Percentiles rank a stretch among this genome's conserved stretches.
These are phyloP conservation scores for Gallinago nigripennis DNA, from an alignment of 2,797 vertebrate genomes.

Conservation along the genomic window DNA sequence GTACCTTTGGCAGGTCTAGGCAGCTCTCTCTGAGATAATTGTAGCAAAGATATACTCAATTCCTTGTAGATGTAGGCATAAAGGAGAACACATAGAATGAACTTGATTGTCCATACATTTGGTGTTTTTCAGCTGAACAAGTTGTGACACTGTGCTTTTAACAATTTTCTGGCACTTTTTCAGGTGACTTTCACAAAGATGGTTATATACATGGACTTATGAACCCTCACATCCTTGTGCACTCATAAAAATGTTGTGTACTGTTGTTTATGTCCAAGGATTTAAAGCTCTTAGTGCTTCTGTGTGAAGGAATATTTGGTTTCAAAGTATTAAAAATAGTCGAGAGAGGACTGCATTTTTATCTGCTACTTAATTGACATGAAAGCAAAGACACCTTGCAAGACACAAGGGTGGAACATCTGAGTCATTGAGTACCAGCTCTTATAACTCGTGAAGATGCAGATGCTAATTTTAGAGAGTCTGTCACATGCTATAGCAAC, in stretches of 20 bases:
- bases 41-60: not conserved
- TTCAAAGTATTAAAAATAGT: not conserved
- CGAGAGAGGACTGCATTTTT: not conserved
- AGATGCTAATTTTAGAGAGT: not conserved
- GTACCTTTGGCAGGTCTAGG: not conserved
- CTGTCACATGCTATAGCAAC: not conserved
- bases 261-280: not conserved
- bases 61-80: not conserved
- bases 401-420: not conserved
- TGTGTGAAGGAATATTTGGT: not conserved
- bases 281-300: not conserved
- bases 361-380: not conserved
- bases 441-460: not conserved
- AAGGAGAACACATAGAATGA: not conserved
- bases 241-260: not conserved
- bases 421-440: not conserved
- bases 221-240: not conserved
- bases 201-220: accelerated
- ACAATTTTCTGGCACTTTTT: not conserved
- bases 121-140: not conserved
- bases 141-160: not conserved
- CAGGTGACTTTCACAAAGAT: not conserved
- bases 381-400: not conserved
- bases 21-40: not conserved
- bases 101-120: not conserved